These are phyloP conservation scores for Maniola jurtina DNA, from an alignment of 1,140 invertebrate genomes.

Conservation along the genomic window DNA sequence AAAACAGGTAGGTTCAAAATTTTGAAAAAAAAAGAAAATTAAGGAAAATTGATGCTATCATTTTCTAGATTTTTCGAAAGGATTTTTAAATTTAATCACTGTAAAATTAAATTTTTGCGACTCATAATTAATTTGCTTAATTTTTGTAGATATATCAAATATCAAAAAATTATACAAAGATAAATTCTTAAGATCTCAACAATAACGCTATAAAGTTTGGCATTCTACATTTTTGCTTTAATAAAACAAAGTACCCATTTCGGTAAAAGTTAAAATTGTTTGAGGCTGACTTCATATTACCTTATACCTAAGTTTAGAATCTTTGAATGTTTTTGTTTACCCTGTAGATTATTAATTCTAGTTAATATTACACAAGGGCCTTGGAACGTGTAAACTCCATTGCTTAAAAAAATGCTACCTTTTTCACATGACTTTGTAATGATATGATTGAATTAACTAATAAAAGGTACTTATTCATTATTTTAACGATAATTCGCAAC, in stretches of 20 bases:
- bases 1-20: too few relatives aligned
- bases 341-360: background rate
- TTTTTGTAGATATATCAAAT: too few relatives aligned
- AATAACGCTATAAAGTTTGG: background rate
- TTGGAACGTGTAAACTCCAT: background rate
- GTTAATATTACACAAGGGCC: background rate
- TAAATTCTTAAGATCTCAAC: background rate
- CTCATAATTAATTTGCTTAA: too few relatives aligned
- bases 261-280: conserved; percentile 2
- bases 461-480: too few relatives aligned
- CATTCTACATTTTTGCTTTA: conserved; percentile 1
- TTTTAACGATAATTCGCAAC: too few relatives aligned
- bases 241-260: background rate
- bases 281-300: background rate
- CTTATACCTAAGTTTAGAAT: background rate
- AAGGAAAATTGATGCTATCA: too few relatives aligned
- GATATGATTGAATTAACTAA: too few relatives aligned
- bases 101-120: too few relatives aligned
- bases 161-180: background rate
- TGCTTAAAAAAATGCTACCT: background rate
- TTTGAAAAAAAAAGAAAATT: too few relatives aligned
- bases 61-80: too few relatives aligned
- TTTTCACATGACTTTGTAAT: too few relatives aligned
- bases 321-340: background rate
- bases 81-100: too few relatives aligned